Evolutionary conservation across 2,797 vertebrate genomes (phyloP), one percentile per base, ranked within the genome.

Genomic region (Galaxias olidus): DNA sequence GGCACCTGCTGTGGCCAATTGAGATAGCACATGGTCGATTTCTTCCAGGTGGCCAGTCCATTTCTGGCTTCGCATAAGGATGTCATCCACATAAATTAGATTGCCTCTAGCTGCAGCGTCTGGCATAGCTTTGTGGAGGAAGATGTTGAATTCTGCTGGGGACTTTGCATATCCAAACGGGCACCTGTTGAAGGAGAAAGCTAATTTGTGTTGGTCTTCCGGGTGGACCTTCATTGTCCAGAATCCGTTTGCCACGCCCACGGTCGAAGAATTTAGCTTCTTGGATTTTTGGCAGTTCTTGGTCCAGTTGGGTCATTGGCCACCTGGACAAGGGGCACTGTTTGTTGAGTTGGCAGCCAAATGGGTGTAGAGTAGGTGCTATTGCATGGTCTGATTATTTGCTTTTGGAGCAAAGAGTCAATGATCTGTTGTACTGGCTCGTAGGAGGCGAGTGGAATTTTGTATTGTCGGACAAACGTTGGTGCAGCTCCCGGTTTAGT

Each of bases 201-300:
- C 66, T 8, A 77, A n/a, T 4, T 77, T 74, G 30, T 73, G 52
- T 63, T 79, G 52, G 44, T 56, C 44, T 6, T 14, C 15, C 10
- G 52, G 44, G 18, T 64, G 42, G 14, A 47, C 13, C 12, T 47
- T 55, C 51, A 62, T 52, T 3, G 62, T 56, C 42, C 62, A 56
- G 14, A 64, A 47, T 10, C 19, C 18, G 47, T 47, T 55, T 14
- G 43, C 42, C 9, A 55, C 18, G 13, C 45, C 42, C 0, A 40
- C 51, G 1, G 17, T 63, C 10, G 50, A 63, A 18, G 54, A 48
- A 10, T 53, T 63, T 63, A 0, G 70, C 64, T 0, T 53, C 18
- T 1, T 9, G 54, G 6, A 66, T 17, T 19, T 69, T 64, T 0
- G 59, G n/a, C 4, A 66, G n/a, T 1, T 61, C 54, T 14, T 78